Percentiles rank a stretch among this genome's conserved stretches.
Evolutionary conservation across 2,888 invertebrate species (phyloP).

Genomic region (Standfussiana lucernea): DNA sequence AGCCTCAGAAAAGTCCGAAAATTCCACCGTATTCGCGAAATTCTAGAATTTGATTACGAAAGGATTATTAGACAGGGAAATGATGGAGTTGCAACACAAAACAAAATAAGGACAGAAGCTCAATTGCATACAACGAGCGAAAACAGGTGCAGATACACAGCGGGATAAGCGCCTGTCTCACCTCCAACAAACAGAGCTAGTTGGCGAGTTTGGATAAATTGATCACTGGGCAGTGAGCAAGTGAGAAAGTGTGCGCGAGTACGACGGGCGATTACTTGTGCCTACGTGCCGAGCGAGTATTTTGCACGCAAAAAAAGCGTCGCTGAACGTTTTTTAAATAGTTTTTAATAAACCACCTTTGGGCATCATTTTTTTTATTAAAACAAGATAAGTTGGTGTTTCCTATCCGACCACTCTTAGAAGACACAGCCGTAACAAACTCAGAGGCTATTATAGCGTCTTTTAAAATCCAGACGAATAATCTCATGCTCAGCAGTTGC

Average conservation of each 20-base stretch:
- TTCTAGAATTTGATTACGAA: slow-evolving; percentile 65
- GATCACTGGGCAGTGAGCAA: neutral
- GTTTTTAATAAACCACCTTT: neutral
- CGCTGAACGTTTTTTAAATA: neutral
- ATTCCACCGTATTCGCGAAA: slow-evolving; percentile 50
- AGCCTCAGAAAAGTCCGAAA: slow-evolving; percentile 36
- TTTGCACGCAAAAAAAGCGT: neutral
- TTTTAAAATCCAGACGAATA: too few species aligned
- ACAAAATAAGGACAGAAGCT: slow-evolving; percentile 4
- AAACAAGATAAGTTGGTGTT: neutral
- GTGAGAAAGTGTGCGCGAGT: too few species aligned
- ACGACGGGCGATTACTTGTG: too few species aligned
- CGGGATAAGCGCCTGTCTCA: neutral
- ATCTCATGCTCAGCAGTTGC: too few species aligned
- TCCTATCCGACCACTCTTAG: neutral
- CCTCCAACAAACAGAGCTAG: neutral
- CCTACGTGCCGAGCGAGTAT: neutral
- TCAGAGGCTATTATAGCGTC: too few species aligned
- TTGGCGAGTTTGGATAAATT: neutral
- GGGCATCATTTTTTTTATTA: neutral
- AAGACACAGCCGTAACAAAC: neutral
- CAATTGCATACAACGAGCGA: accelerated
- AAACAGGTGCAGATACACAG: neutral
- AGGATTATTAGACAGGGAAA: slow-evolving; percentile 65
- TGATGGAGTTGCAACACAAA: slow-evolving; percentile 62